A percentile compares a stretch with the other conserved stretches of the same genome.
Conservation (phyloP, 2,113 vertebrate genomes). For the crab-eating macaque (Macaca fascicularis) region T2T-MFA8v1.1 NC_088380.1:187654501-187655000, state of each 20-base stretch:
- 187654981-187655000: background rate
- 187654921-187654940: background rate
- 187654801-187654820: background rate
- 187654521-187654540: background rate
- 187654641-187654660: too few relatives aligned
- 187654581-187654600: background rate
- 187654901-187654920: background rate
- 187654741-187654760: background rate
- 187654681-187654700: background rate
- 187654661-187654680: background rate
- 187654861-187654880: background rate
- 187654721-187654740: background rate
- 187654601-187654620: background rate
- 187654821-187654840: background rate
- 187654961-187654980: background rate
- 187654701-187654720: background rate
- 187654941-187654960: too few relatives aligned
- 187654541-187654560: background rate
- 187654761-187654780: background rate
- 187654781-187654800: background rate
- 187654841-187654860: background rate
- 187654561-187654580: background rate
- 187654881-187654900: background rate
- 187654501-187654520: background rate
- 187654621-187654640: background rate